Evolutionary conservation across 2,888 invertebrate genomes (phyloP).

Genomic region (Halocaridina rubra): DNA sequence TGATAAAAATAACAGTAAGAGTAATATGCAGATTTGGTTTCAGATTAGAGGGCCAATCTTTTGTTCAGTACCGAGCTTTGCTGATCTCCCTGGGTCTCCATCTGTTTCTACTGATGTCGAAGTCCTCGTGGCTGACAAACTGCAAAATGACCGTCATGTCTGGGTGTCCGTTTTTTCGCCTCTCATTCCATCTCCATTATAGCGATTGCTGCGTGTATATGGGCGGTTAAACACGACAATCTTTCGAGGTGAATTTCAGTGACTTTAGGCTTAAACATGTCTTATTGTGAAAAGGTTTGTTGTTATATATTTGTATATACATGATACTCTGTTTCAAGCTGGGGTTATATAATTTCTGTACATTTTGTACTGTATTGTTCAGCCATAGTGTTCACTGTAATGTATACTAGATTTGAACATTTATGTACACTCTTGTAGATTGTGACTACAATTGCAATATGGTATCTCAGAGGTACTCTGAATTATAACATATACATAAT

Average conservation of each 20-base stretch:
- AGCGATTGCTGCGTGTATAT: slow-evolving; percentile 95
- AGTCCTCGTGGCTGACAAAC: slow-evolving; percentile 92
- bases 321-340: background rate
- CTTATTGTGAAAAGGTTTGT: no score
- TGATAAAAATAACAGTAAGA: no score
- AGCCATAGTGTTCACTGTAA: no score
- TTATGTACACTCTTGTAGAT: no score
- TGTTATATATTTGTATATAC: background rate
- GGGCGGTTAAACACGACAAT: slow-evolving; percentile 97
- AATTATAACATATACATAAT: no score
- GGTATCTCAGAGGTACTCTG: no score
- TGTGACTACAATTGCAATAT: no score
- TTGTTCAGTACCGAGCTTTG: slow-evolving; percentile 98
- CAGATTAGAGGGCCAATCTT: slow-evolving; percentile 94
- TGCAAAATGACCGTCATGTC: slow-evolving; percentile 78
- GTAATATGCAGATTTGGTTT: no score
- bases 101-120: slow-evolving; percentile 94
- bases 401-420: no score
- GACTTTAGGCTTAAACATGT: no score
- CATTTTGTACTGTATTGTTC: no score
- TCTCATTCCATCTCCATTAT: slow-evolving; percentile 77
- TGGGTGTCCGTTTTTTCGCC: slow-evolving; percentile 70
- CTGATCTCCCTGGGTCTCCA: slow-evolving; percentile 94
- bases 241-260: slow-evolving; percentile 69
- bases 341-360: no score